phyloP scores from a whole-genome alignment of 2,888 invertebrate genomes.

The Drosophila mercatorum region DNA sequence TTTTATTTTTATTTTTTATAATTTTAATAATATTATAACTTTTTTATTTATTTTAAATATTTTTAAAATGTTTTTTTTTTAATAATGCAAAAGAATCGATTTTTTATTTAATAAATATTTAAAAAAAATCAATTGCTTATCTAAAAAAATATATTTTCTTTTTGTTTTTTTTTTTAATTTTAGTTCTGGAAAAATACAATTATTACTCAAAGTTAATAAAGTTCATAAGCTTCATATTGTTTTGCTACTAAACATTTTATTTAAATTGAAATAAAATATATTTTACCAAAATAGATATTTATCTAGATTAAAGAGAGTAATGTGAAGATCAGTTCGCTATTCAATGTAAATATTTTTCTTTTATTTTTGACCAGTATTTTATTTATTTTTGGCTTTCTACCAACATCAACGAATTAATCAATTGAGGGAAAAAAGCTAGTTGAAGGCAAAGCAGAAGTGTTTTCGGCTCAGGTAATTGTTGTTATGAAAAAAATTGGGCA shows the following conservation, averaged over 20 bases:
- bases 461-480: constrained; percentile 45
- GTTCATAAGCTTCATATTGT: background rate
- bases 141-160: background rate
- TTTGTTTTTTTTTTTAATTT: background rate
- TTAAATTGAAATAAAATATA: background rate
- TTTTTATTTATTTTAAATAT: too few relatives aligned
- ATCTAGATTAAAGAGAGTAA: background rate
- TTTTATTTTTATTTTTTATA: too few relatives aligned
- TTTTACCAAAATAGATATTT: background rate
- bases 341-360: background rate
- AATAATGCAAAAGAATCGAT: too few relatives aligned
- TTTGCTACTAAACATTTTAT: too few relatives aligned
- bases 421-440: constrained; percentile 28
- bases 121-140: too few relatives aligned
- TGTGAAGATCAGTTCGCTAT: background rate
- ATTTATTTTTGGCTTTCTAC: background rate
- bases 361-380: background rate
- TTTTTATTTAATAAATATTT: too few relatives aligned
- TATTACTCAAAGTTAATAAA: background rate
- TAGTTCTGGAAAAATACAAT: too few relatives aligned
- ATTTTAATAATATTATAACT: too few relatives aligned
- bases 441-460: constrained; percentile 17
- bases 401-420: constrained; percentile 50
- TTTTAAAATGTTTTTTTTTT: too few relatives aligned
- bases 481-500: constrained; percentile 29